These are phyloP conservation scores for Lasiurus borealis DNA, from an alignment of 2,113 vertebrate genomes.

Conservation along the genomic window DNA sequence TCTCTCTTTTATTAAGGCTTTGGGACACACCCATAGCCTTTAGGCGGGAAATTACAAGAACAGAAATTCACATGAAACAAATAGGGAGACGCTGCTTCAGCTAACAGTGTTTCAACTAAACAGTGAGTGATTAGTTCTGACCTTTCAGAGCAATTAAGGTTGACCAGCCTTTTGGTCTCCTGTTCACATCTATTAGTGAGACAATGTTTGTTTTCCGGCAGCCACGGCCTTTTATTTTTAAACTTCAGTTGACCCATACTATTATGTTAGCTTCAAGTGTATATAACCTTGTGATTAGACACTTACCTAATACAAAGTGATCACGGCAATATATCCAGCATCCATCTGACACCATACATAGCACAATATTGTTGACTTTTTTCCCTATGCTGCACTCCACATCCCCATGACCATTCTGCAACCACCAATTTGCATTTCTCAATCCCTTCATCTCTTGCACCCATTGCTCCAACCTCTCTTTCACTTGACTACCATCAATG, in stretches of 20 bases:
- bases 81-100: too few relatives aligned
- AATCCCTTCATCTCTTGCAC: background rate
- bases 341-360: background rate
- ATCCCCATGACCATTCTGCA: background rate
- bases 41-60: too few relatives aligned
- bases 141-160: too few relatives aligned
- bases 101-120: too few relatives aligned
- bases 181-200: too few relatives aligned
- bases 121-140: too few relatives aligned
- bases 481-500: background rate
- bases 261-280: background rate
- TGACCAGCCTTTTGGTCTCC: too few relatives aligned
- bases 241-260: background rate
- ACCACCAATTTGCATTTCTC: background rate
- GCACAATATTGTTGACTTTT: background rate
- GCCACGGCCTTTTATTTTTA: background rate
- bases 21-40: too few relatives aligned
- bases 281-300: background rate
- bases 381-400: background rate
- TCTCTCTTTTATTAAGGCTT: too few relatives aligned
- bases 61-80: too few relatives aligned
- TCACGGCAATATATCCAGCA: background rate
- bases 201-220: too few relatives aligned
- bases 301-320: background rate
- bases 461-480: background rate